phyloP scores from a whole-genome alignment of 2,113 vertebrate genomes.

The Malurus cyaneus region DNA sequence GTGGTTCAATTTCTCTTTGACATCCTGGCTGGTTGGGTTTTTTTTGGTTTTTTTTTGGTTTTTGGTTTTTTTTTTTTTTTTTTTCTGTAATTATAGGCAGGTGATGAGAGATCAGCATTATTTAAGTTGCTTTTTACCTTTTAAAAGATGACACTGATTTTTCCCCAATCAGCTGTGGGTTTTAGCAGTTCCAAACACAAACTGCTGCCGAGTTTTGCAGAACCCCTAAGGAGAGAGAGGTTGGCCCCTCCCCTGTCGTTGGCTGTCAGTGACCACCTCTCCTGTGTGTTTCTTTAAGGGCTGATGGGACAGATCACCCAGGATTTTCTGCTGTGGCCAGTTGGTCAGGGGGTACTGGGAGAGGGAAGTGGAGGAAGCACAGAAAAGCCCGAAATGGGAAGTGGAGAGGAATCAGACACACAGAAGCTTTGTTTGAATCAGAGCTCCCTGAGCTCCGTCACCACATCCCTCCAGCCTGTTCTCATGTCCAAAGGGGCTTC shows the following conservation, averaged over 20 bases:
- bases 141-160: background rate
- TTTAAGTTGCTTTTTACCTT: background rate
- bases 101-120: background rate
- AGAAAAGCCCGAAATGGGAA: background rate
- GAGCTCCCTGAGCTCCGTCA: background rate
- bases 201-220: background rate
- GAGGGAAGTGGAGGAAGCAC: background rate
- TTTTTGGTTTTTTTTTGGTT: background rate
- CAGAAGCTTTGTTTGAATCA: background rate
- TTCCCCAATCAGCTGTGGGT: background rate
- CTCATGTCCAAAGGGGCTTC: rapidly evolving
- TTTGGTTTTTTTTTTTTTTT: background rate
- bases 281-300: background rate
- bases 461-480: rapidly evolving
- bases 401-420: background rate
- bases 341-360: background rate
- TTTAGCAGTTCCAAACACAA: background rate
- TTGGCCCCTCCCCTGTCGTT: rapidly evolving
- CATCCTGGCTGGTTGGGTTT: background rate
- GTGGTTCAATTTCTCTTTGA: background rate
- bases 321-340: background rate
- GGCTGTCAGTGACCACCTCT: background rate
- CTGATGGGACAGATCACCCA: background rate
- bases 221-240: background rate
- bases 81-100: background rate